phyloP scores from a whole-genome alignment of 2,113 vertebrate species.

The Rousettus leschenaultii region DNA sequence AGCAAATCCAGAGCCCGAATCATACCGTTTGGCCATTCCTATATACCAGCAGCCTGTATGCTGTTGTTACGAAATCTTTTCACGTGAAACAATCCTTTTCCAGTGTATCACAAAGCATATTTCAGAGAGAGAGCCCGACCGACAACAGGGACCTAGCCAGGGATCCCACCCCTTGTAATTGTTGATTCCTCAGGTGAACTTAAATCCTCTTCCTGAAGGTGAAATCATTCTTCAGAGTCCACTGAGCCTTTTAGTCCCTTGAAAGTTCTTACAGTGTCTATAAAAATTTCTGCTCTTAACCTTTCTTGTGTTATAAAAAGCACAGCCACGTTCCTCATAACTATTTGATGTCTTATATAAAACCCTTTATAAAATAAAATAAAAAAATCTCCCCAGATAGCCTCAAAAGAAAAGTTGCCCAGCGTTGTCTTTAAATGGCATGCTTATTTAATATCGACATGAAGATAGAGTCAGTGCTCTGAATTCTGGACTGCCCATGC shows the following conservation, averaged over 20 bases:
- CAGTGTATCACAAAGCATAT: constrained; percentile 71
- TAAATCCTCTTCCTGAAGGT: constrained; percentile 81
- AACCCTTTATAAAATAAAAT: constrained; percentile 78
- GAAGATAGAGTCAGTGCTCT: constrained; percentile 75
- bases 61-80: constrained; percentile 32
- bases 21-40: background rate
- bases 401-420: constrained; percentile 81
- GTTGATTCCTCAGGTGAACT: constrained; percentile 79
- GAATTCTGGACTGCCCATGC: constrained; percentile 62
- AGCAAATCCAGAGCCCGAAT: background rate
- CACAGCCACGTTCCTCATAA: constrained; percentile 81
- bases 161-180: constrained; percentile 68
- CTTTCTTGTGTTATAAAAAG: constrained; percentile 86
- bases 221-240: constrained; percentile 80
- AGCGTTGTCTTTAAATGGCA: constrained; percentile 79
- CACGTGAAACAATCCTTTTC: constrained; percentile 65
- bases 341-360: constrained; percentile 86
- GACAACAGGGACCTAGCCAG: constrained; percentile 49
- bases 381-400: constrained; percentile 80
- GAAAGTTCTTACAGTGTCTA: constrained; percentile 81
- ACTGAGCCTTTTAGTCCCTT: constrained; percentile 80
- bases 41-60: background rate
- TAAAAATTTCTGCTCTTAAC: constrained; percentile 86
- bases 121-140: constrained; percentile 46
- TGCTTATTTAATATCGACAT: constrained; percentile 82